Base-by-base conservation (phyloP, 2,888 invertebrate genomes). In the Diabrotica balteata region DNA sequence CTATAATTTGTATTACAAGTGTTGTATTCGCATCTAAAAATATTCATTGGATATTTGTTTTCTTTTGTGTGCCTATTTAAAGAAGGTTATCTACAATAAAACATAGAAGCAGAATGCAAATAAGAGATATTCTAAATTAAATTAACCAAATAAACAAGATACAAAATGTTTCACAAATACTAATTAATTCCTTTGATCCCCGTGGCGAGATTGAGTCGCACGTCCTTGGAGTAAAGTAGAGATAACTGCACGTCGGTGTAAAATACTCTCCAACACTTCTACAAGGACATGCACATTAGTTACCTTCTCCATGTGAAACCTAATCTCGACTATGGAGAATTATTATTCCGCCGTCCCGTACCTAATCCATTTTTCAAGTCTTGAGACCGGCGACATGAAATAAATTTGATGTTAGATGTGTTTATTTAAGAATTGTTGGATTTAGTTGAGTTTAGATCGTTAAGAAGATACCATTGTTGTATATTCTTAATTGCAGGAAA, bases 231-330 rank as follows among this genome's bases (percentile, higher is more conserved):
- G 11, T 17, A 44, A 45, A 11, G 70, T 69, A 67, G 61, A 73
- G 75, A 73, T 77, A 76, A 77, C 75, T 77, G 75, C 74, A 73
- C 73, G 74, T 70, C 72, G 70, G 73, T 76, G 75, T 76, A 74
- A 77, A 75, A 74, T 76, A 76, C 70, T 65, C 71, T 71, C 72
- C 73, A 75, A 75, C 75, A 75, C 74, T 68, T 71, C 70, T 59
- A 65, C 72, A 59, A 71, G 66, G 75, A 69, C 73, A 70, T 70
- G 62, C 68, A 52, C 75, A 72, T 77, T 73, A 74, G 72, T 73
- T 70, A 75, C 73, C 69, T 70, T 72, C 70, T 66, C 74, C 67
- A 73, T 72, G 75, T 73, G 77, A 74, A 76, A 76, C 76, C 75
- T 71, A 77, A 76, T 77, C 77, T 74, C 73, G 70, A 57, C 67